Evolutionary conservation across 1,140 invertebrate species (phyloP).

Genomic region (Listronotus bonariensis): DNA sequence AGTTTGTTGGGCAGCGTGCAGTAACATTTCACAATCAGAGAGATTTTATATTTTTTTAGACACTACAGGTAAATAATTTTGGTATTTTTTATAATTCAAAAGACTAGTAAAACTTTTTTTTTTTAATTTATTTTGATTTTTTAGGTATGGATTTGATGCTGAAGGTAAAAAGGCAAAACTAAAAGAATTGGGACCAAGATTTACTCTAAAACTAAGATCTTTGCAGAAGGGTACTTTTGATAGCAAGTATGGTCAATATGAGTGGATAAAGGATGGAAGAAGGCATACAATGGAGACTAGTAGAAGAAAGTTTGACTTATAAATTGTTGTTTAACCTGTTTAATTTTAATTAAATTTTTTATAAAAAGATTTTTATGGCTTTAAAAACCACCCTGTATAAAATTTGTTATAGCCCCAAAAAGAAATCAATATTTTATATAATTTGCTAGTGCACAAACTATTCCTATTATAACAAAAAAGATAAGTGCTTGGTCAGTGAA

Average conservation of each 20-base stretch:
- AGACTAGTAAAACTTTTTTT: constrained; percentile 9
- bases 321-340: no score
- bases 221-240: constrained; percentile 97
- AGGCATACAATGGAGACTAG: constrained; percentile 91
- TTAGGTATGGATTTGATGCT: constrained; percentile 89
- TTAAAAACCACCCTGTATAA: no score
- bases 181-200: constrained; percentile 93
- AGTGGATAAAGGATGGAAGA: constrained; percentile 93
- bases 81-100: no score
- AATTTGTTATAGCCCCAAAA: no score
- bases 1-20: constrained; percentile 89
- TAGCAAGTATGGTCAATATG: constrained; percentile 93
- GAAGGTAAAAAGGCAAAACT: constrained; percentile 80
- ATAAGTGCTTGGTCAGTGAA: no score
- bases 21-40: constrained; percentile 99
- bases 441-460: no score
- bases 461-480: no score
- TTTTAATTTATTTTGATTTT: constrained; percentile 16
- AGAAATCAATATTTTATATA: no score
- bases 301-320: constrained; percentile 87
- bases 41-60: constrained; percentile 98
- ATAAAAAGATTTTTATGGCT: no score
- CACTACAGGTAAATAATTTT: constrained; percentile 84
- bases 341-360: no score
- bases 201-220: constrained; percentile 90